Evolutionary conservation across 1,140 invertebrate genomes (phyloP), one percentile per base, ranked within the genome.

Genomic region (Caenorhabditis elegans): DNA sequence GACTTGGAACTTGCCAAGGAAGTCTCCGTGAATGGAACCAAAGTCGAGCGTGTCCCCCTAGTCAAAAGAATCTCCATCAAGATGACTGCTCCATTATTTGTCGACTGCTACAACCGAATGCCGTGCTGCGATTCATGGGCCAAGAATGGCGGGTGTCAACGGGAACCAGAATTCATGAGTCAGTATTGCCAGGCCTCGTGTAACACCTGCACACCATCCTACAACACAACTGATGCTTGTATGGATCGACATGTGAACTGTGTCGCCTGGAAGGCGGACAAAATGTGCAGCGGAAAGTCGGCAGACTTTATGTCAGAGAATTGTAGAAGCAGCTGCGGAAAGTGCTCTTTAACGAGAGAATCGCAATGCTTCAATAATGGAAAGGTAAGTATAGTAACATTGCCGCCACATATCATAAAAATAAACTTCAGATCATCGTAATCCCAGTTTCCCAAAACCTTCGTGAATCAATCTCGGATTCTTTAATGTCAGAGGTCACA

Each of bases 71-170:
- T 55, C n/a, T 34, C 46, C 24, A 55, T 78, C 39, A 34, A 49
- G 8, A 78, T 78, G 49, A 48, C 81, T 15, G 53, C 75, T 17
- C 46, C 77, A 19, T 84, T 87, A 28, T 88, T 89, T 43, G 82
- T 82, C 17, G 80, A 89, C 47, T 89, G 87, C 70, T 86, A 84
- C 81, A 88, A 88, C 76, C 47, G 81, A 13, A 51, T 75, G 43
- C 87, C 88, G 13, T 88, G 88, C 78, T 88, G 88, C 70, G 89
- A 88, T 17, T 22, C 60, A 8, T 88, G 87, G 87, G 79, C 87
- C 11, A 34, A 48, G 39, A 49, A 36, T 19, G 86, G 86, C 24
- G 84, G 87, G 76, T 88, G 88, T 76, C 51, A 51, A 49, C 76
- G 46, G 31, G 87, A 89, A 48, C 24, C 75, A n/a, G 79, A 83